Conservation (phyloP, 2,113 vertebrate genomes). For the Dasyurus viverrinus region DNA sequence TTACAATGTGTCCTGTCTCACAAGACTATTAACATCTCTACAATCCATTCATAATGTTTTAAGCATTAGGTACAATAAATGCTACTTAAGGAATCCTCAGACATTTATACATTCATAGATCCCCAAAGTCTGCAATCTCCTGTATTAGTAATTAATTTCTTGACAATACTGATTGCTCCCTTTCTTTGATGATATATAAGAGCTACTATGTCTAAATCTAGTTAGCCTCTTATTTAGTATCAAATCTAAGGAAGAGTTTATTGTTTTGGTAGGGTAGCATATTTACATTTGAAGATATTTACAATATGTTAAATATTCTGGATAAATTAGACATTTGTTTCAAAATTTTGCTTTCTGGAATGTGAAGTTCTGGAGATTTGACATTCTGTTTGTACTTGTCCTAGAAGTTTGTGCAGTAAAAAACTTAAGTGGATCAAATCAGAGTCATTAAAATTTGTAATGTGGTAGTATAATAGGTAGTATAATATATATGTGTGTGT, state of each 20-base stretch:
- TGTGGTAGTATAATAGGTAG: not conserved
- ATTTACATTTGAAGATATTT: not conserved
- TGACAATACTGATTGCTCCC: not conserved
- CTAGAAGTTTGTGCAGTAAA: not conserved
- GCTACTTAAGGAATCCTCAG: not conserved
- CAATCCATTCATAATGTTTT: not conserved
- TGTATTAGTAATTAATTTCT: not conserved
- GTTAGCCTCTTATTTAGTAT: not conserved
- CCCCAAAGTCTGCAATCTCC: not conserved
- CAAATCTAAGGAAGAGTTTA: constrained; percentile 11
- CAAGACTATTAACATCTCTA: not conserved
- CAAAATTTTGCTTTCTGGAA: constrained; percentile 21
- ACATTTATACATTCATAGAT: not conserved
- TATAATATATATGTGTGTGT: not conserved
- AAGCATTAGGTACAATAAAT: not conserved
- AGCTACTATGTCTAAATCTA: not conserved
- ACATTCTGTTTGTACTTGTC: not conserved
- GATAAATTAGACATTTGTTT: constrained; percentile 10
- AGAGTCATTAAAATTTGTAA: not conserved
- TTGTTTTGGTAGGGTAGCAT: not conserved
- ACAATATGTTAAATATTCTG: not conserved
- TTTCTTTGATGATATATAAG: not conserved
- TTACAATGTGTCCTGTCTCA: not conserved
- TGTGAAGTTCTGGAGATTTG: not conserved
- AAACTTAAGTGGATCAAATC: not conserved